Base-by-base conservation (phyloP, 2,888 invertebrate genomes). In the Clepsis dumicolana region DNA sequence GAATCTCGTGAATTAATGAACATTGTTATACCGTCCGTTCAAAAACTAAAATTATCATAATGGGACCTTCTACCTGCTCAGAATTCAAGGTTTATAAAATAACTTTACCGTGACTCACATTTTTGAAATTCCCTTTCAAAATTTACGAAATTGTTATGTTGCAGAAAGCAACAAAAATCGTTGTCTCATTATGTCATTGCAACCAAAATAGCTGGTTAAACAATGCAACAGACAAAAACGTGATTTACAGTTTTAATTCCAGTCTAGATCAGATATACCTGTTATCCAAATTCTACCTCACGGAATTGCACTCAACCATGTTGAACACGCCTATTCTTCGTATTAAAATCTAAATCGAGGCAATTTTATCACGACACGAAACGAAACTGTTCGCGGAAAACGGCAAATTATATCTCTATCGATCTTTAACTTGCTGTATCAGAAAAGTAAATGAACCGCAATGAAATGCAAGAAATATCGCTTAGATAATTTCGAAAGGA, bases 241-340 rank as follows among this genome's bases (percentile, higher is more conserved):
- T 38, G 38, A 27, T 56, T 54, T 54, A n/a, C 14, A 56, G 54
- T 56, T 54, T 52, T 50, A 52, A 38, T 27, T 18, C 35, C 50
- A 50, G 48, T 67, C 50, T 57, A 29, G 35, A 68, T 65, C 64
- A 72, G 70, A 73, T 81, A 73, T 82, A 80, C 82, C 76, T 85
- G 83, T 84, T 86, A 88, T 88, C 87, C 84, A 72, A 82, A 80
- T 83, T 85, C 76, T 76, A 78, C 77, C 80, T 81, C 86, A 87
- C 85, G 85, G 85, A 63, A 85, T 82, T 85, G 81, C 79, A 79
- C 78, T 64, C 60, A 54, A 48, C 29, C 44, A 60, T 54, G 64
- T 53, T 78, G 78, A 82, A 84, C 82, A 79, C 76, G 74, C 77
- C 82, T 69, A 72, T 77, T 76, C 80, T 77, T 82, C 78, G 82